These are phyloP conservation scores for Drosophila anceps DNA, from an alignment of 2,888 invertebrate species.

Conservation along the genomic window DNA sequence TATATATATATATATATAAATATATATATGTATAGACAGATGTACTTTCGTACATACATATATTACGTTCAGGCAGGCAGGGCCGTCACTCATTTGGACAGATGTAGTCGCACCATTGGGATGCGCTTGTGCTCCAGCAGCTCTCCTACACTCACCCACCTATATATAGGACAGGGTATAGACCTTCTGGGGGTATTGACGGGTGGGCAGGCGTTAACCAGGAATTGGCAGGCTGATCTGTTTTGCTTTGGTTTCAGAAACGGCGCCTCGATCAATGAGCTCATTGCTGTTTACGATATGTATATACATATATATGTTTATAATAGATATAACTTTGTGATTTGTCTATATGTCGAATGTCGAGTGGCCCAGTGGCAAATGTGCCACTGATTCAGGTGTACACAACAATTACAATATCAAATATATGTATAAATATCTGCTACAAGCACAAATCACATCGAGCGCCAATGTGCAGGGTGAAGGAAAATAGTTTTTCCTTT, in stretches of 20 bases:
- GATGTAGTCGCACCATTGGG: slow-evolving; percentile 12
- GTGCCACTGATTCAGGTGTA: slow-evolving; percentile 31
- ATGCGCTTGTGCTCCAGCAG: slow-evolving; percentile 39
- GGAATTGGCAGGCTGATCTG: slow-evolving; percentile 21
- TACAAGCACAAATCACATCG: slow-evolving; percentile 21
- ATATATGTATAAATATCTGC: slow-evolving; percentile 25
- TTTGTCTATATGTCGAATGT: slow-evolving; percentile 19
- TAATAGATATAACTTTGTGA: slow-evolving; percentile 16
- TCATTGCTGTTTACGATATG: slow-evolving; percentile 65
- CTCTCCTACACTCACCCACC: slow-evolving; percentile 6
- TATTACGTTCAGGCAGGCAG: slow-evolving; percentile 44
- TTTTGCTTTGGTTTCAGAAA: slow-evolving; percentile 1
- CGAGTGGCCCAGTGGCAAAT: slow-evolving; percentile 23
- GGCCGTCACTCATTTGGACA: slow-evolving; percentile 49
- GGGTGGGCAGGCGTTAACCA: slow-evolving; percentile 13
- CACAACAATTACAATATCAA: slow-evolving; percentile 21
- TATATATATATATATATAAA: slow-evolving; percentile 16
- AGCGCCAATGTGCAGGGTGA: slow-evolving; percentile 50
- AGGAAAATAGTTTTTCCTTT: slow-evolving; percentile 26
- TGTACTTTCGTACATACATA: slow-evolving; percentile 17
- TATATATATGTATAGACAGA: slow-evolving; percentile 24
- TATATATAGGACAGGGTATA: slow-evolving; percentile 57
- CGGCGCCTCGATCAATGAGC: slow-evolving; percentile 64
- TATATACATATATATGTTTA: slow-evolving; percentile 18
- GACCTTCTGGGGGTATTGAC: slow-evolving; percentile 18